These are phyloP conservation scores for Rhipidura dahli DNA, from an alignment of 2,113 vertebrate species.

Conservation along the genomic window DNA sequence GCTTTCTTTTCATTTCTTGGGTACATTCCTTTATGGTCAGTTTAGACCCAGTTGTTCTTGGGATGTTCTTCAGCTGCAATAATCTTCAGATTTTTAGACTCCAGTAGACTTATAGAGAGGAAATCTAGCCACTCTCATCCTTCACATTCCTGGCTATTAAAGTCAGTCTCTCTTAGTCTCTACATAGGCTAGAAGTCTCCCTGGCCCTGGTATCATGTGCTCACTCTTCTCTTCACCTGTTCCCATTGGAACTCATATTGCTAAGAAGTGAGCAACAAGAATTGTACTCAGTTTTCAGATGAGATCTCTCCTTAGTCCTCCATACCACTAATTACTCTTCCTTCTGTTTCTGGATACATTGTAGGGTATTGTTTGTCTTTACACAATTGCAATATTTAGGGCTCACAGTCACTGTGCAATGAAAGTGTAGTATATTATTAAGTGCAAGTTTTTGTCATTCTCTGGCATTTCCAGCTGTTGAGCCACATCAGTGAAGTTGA, in stretches of 20 bases:
- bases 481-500: background rate
- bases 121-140: background rate
- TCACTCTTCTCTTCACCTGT: background rate
- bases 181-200: background rate
- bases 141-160: background rate
- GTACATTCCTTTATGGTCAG: background rate
- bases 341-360: rapidly evolving
- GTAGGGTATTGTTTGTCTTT: background rate
- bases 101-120: background rate
- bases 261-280: background rate
- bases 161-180: background rate
- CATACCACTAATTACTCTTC: background rate
- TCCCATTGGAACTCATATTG: background rate
- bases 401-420: background rate
- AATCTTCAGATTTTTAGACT: background rate
- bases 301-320: background rate
- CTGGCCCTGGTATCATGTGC: background rate
- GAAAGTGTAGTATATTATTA: background rate
- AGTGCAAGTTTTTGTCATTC: background rate
- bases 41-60: background rate
- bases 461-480: background rate
- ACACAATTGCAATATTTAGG: background rate
- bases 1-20: background rate
- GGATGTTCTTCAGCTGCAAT: background rate
- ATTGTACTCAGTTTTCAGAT: background rate